Percentiles rank a stretch among this genome's conserved stretches.
These are phyloP conservation scores for Caenorhabditis parvicauda DNA, from an alignment of 2,888 invertebrate genomes.

Conservation along the genomic window DNA sequence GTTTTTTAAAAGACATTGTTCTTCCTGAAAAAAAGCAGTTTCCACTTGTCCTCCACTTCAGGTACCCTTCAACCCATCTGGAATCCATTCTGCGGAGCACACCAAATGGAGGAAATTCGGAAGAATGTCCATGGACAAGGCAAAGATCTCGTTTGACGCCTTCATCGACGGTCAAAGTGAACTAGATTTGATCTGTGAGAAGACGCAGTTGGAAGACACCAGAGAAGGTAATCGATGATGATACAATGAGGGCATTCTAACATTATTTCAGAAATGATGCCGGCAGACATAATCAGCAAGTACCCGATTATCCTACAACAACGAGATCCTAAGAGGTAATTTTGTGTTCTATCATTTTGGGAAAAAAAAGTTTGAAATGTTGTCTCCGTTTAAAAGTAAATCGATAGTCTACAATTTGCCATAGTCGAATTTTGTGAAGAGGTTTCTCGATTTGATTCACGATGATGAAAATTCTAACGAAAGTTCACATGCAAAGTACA, in stretches of 20 bases:
- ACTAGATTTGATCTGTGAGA: slow-evolving; percentile 66
- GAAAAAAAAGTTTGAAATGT: too few relatives aligned
- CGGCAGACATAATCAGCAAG: too few relatives aligned
- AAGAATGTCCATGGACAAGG: slow-evolving; percentile 63
- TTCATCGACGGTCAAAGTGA: slow-evolving; percentile 66
- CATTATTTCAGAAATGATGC: slow-evolving; percentile 6
- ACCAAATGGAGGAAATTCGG: slow-evolving; percentile 56
- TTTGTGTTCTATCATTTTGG: too few relatives aligned
- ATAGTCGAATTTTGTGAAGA: too few relatives aligned
- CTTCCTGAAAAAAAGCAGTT: background rate
- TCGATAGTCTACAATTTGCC: too few relatives aligned
- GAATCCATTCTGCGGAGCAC: too few relatives aligned
- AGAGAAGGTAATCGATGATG: slow-evolving; percentile 34
- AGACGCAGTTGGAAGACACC: slow-evolving; percentile 65
- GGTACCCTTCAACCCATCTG: too few relatives aligned
- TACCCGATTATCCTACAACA: slow-evolving; percentile 26
- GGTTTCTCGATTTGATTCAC: too few relatives aligned
- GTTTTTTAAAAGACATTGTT: background rate
- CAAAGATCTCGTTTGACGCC: slow-evolving; percentile 65
- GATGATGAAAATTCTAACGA: too few relatives aligned
- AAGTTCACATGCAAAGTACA: too few relatives aligned
- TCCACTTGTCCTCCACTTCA: too few relatives aligned
- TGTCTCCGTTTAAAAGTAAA: too few relatives aligned
- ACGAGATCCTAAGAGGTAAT: slow-evolving; percentile 7
- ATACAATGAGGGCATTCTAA: background rate